Evolutionary conservation across 2,888 invertebrate genomes (phyloP), one percentile per base, ranked within the genome.

Genomic region (Omphaloscelis lunosa): DNA sequence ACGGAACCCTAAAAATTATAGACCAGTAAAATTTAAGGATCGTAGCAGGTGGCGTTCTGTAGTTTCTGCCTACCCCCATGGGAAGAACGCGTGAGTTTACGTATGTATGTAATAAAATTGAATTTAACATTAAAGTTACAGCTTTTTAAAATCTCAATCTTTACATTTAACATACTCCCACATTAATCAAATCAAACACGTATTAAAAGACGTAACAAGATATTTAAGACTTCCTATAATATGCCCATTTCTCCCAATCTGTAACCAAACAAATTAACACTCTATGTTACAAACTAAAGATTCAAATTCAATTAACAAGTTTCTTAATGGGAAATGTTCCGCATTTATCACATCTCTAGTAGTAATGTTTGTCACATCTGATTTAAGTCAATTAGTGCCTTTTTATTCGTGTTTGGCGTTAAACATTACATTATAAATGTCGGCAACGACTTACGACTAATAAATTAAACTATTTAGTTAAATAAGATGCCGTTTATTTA

Each of bases 301-400:
- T 51, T 56, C 29, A 67, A 77, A 73, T 81, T 84, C 20, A 58
- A 45, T 66, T 74, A 39, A 17, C 17, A 12, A 9, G 4, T 17
- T 27, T n/a, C 27, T 29, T 59, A 70, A 77, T 79, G 68, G 73
- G 86, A 87, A 86, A 85, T 70, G 82, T 84, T 79, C 56, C 71
- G 69, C 80, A 83, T 90, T 84, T 86, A 84, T 89, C 87, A 85
- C 87, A 85, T 85, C 77, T 79, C 23, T 72, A 82, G 79, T 83
- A 80, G 79, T 85, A 41, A 73, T 86, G 83, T 89, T 89, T 91
- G 91, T 91, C 91, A 89, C 90, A 75, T 53, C 74, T 87, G 88
- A 89, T 90, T 90, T 88, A 82, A 88, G 87, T 89, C 90, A 91
- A 91, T 91, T 91, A 91, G 87, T 85, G 74, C 75, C 82, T 86